phyloP scores from a whole-genome alignment of 2,888 invertebrate genomes.

The Drosophila tanythrix region DNA sequence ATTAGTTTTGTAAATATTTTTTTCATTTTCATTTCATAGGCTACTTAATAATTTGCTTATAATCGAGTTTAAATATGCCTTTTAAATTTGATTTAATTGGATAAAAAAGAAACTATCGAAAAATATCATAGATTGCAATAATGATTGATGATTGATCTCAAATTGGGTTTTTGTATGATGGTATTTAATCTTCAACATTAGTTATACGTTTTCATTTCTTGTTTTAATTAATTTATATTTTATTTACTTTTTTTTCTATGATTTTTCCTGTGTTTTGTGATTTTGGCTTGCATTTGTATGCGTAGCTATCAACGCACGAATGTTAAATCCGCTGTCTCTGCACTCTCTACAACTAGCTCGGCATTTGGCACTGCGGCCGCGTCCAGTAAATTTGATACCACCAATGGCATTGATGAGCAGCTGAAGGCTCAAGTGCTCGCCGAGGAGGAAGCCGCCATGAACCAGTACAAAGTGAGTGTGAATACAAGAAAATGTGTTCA shows the following conservation, averaged over 20 bases:
- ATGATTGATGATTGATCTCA: neutral
- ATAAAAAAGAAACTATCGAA: neutral
- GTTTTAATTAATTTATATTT: constrained; percentile 28
- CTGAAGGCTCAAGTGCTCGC: constrained; percentile 94
- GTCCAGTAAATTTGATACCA: constrained; percentile 89
- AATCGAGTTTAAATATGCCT: neutral
- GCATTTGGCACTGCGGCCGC: constrained; percentile 94
- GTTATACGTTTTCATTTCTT: neutral
- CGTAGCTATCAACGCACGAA: constrained; percentile 92
- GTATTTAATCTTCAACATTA: neutral
- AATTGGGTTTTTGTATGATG: neutral
- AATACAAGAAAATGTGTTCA: constrained; percentile 2
- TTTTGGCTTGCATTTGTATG: constrained; percentile 50
- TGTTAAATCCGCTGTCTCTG: constrained; percentile 95
- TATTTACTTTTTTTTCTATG: constrained; percentile 30
- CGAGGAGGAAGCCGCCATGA: constrained; percentile 98
- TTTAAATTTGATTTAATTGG: neutral
- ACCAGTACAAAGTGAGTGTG: constrained; percentile 94
- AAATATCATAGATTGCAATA: neutral
- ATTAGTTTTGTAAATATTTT: constrained; percentile 14
- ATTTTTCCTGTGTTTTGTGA: constrained; percentile 34
- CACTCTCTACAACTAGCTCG: constrained; percentile 93
- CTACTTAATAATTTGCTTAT: neutral
- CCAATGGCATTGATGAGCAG: constrained; percentile 93
- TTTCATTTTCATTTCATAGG: constrained; percentile 16